Conservation (phyloP, 1,140 invertebrate species). For the Aphelinus atriplicis region DNA sequence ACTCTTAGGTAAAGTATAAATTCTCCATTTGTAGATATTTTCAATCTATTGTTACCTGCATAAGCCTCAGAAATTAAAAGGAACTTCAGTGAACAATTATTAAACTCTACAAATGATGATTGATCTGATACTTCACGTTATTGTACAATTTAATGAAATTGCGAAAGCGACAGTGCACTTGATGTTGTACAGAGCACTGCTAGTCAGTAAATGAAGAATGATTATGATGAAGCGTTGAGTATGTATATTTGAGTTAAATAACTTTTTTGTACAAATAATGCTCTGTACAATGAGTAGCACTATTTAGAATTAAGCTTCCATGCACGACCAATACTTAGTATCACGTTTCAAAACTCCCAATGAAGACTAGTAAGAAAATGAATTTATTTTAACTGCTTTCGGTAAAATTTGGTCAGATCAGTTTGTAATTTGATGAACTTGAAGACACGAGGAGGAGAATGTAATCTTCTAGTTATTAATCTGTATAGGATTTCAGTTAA, state of each 20-base stretch:
- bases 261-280: constrained; percentile 27
- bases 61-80: not conserved
- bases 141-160: constrained; percentile 9
- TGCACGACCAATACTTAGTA: too few relatives aligned
- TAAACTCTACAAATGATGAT: not conserved
- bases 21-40: not conserved
- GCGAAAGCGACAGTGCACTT: constrained; percentile 11
- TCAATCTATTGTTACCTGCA: constrained; percentile 19
- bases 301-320: too few relatives aligned
- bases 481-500: too few relatives aligned
- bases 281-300: too few relatives aligned
- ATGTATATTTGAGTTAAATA: constrained; percentile 31
- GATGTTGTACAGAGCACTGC: constrained; percentile 24
- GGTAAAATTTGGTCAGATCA: too few relatives aligned
- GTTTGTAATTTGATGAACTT: too few relatives aligned
- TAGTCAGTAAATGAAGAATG: constrained; percentile 15
- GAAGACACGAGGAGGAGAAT: too few relatives aligned
- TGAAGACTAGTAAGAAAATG: too few relatives aligned
- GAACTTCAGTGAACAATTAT: not conserved
- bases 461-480: too few relatives aligned
- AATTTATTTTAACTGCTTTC: too few relatives aligned
- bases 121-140: constrained; percentile 2
- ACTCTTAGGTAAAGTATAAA: too few relatives aligned
- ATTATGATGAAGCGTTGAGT: constrained; percentile 21
- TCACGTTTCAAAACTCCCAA: too few relatives aligned